A percentile compares a stretch with the other conserved stretches of the same genome.
These are phyloP conservation scores for Cyanistes caeruleus DNA, from an alignment of 2,113 vertebrate genomes.

Conservation along the genomic window DNA sequence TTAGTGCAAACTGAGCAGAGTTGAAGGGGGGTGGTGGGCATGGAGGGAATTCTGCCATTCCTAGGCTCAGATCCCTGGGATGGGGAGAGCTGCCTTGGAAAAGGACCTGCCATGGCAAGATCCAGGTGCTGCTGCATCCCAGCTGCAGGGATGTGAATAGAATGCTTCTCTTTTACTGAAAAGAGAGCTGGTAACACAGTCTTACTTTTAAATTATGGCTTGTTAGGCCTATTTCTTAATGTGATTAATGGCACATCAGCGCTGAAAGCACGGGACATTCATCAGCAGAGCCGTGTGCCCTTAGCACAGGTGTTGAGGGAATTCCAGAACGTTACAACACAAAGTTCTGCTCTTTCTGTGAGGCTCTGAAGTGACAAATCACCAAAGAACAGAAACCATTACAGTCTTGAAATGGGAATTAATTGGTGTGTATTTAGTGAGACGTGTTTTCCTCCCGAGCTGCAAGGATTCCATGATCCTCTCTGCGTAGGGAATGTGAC, in stretches of 20 bases:
- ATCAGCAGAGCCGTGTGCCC: slow-evolving; percentile 64
- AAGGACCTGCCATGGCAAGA: neutral
- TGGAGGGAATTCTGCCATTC: neutral
- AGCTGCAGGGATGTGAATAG: slow-evolving; percentile 17
- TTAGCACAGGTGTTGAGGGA: slow-evolving; percentile 68
- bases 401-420: neutral
- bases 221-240: slow-evolving; percentile 72
- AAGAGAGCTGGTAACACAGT: slow-evolving; percentile 36
- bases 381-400: slow-evolving; percentile 18
- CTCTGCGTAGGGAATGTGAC: neutral
- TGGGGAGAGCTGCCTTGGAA: neutral
- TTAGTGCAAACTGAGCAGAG: neutral
- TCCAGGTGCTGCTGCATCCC: neutral
- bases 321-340: slow-evolving; percentile 1
- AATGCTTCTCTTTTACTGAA: slow-evolving; percentile 36
- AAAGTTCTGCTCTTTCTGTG: neutral
- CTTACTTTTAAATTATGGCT: slow-evolving; percentile 71
- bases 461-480: slow-evolving; percentile 12
- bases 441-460: neutral
- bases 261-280: slow-evolving; percentile 65
- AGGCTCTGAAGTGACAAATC: slow-evolving; percentile 19
- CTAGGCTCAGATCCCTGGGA: neutral
- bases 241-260: slow-evolving; percentile 78
- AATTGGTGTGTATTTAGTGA: neutral
- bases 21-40: neutral